Evolutionary conservation across 2,113 vertebrate genomes (phyloP).

Genomic region (Tauraco erythrolophus): DNA sequence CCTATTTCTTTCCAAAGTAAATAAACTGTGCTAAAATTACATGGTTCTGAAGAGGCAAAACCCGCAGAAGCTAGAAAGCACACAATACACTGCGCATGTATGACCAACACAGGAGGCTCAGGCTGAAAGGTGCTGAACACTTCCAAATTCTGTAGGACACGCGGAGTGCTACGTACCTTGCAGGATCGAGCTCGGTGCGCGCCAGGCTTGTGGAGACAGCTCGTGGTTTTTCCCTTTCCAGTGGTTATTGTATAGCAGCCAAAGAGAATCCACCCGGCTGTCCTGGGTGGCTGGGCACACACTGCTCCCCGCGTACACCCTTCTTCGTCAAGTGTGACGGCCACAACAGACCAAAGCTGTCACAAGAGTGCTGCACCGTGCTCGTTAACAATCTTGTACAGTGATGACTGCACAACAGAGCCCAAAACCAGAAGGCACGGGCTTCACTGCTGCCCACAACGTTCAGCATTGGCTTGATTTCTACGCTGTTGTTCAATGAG

Average conservation of each 20-base stretch:
- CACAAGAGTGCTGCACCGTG: neutral
- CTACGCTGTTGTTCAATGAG: neutral
- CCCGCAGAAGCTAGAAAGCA: neutral
- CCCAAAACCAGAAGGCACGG: neutral
- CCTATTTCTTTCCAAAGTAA: constrained; percentile 34
- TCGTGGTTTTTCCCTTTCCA: neutral
- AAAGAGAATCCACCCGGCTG: neutral
- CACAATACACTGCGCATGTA: neutral
- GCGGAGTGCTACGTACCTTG: accelerated
- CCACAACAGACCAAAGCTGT: neutral
- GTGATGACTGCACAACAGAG: neutral
- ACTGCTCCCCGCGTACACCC: neutral
- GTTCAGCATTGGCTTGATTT: neutral
- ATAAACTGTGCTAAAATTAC: neutral
- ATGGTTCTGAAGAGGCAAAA: constrained; percentile 13
- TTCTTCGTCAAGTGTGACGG: neutral
- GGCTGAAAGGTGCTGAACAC: neutral
- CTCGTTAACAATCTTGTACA: neutral
- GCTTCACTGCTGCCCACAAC: neutral
- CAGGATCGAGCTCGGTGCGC: neutral
- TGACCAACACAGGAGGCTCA: neutral
- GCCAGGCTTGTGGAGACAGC: neutral
- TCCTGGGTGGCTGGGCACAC: neutral
- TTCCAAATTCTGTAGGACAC: accelerated
- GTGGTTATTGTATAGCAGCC: neutral